Conservation (phyloP, 2,797 vertebrate species). For the Sarcophilus harrisii region DNA sequence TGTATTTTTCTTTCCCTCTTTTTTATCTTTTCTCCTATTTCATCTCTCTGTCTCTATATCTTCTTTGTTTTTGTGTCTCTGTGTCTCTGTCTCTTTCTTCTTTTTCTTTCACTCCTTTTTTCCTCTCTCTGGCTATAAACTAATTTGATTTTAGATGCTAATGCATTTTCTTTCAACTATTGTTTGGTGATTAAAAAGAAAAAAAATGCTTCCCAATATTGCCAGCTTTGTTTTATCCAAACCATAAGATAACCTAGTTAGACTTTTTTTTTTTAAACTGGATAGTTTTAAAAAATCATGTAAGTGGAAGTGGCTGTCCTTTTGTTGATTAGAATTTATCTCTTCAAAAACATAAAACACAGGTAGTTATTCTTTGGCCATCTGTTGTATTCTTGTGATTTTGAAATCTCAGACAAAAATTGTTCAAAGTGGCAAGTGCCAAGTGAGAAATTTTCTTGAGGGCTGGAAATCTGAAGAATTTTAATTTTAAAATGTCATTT, state of each 20-base stretch:
- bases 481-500: slow-evolving; percentile 14
- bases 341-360: neutral
- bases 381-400: neutral
- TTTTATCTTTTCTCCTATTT: too few species aligned
- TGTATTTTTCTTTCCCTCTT: neutral
- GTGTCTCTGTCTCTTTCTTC: neutral
- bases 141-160: slow-evolving; percentile 59
- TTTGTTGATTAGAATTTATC: slow-evolving; percentile 53
- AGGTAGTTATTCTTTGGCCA: neutral
- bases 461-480: neutral
- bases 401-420: slow-evolving; percentile 19
- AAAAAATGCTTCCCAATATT: neutral
- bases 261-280: slow-evolving; percentile 46
- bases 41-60: neutral
- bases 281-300: neutral
- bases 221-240: slow-evolving; percentile 16
- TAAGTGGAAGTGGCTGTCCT: neutral
- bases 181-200: slow-evolving; percentile 44
- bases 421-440: slow-evolving; percentile 1
- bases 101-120: slow-evolving; percentile 51
- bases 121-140: slow-evolving; percentile 30
- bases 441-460: slow-evolving; percentile 16
- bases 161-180: slow-evolving; percentile 54
- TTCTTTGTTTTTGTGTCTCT: neutral
- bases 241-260: neutral